phyloP scores from a whole-genome alignment of 2,113 vertebrate species.

The Brachionichthys hirsutus region DNA sequence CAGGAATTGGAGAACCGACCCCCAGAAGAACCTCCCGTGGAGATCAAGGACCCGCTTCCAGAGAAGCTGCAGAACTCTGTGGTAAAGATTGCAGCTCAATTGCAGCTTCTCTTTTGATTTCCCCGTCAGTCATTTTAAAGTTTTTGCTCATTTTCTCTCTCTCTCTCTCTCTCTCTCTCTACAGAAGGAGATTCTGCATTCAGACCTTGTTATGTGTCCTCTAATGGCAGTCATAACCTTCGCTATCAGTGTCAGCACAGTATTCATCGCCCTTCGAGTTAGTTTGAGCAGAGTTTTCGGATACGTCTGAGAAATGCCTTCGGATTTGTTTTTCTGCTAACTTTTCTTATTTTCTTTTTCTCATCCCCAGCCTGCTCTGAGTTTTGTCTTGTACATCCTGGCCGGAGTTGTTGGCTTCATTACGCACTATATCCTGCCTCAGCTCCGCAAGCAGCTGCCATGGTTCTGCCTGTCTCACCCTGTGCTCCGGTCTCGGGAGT shows the following conservation, averaged over 20 bases:
- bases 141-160: conserved; percentile 2
- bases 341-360: conserved; percentile 1
- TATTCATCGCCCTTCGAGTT: conserved; percentile 90
- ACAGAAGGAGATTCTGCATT: conserved; percentile 88
- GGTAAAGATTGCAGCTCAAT: conserved; percentile 66
- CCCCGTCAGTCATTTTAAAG: not conserved
- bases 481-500: conserved; percentile 86
- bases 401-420: conserved; percentile 86
- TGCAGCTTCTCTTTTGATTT: conserved; percentile 5
- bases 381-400: conserved; percentile 85
- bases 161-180: conserved; percentile 19
- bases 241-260: conserved; percentile 90
- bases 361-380: conserved; percentile 82
- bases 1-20: conserved; percentile 83
- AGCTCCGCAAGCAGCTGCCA: conserved; percentile 90
- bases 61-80: conserved; percentile 87
- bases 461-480: conserved; percentile 92
- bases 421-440: conserved; percentile 89
- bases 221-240: conserved; percentile 90
- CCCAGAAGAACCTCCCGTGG: conserved; percentile 82
- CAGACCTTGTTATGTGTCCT: conserved; percentile 88
- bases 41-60: conserved; percentile 88
- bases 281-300: conserved; percentile 31
- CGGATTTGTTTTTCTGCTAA: not conserved
- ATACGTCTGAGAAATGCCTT: not conserved